Evolutionary conservation across 2,113 vertebrate species (phyloP).

Genomic region (Nycticebus coucang): DNA sequence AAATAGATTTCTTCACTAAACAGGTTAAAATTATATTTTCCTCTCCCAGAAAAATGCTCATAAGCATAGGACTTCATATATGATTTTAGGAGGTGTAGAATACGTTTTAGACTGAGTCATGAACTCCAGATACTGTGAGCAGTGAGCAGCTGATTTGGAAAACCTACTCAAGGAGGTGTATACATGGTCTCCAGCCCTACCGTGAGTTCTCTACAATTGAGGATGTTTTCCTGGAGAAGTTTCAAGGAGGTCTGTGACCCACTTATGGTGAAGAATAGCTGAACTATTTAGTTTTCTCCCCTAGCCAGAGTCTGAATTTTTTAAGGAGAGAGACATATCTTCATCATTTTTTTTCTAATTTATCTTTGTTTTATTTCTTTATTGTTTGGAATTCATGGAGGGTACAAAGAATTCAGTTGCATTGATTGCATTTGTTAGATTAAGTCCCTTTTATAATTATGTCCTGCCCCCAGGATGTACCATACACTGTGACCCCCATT

Average conservation of each 20-base stretch:
- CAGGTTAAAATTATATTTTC: background rate
- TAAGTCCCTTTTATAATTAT: no score
- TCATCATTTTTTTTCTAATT: background rate
- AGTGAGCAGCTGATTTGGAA: background rate
- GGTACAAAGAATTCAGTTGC: no score
- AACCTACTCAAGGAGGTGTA: background rate
- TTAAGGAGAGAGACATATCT: background rate
- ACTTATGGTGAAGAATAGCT: background rate
- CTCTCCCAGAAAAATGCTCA: slow-evolving; percentile 13
- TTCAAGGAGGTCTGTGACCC: background rate
- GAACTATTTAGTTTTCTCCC: background rate
- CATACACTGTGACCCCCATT: no score
- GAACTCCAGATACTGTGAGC: background rate
- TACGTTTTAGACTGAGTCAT: background rate
- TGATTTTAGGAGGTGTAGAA: background rate
- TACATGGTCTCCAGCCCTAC: background rate
- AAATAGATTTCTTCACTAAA: slow-evolving; percentile 26
- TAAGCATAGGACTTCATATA: background rate
- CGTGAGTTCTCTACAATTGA: background rate
- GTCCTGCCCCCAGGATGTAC: no score
- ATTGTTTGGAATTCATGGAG: no score
- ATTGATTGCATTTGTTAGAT: no score
- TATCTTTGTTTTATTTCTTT: no score
- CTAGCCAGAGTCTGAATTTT: background rate
- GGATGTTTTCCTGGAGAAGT: background rate